A percentile compares a stretch with the other conserved stretches of the same genome.
Conservation (phyloP, 2,113 vertebrate species). For the Sylvilagus bachmani region DNA sequence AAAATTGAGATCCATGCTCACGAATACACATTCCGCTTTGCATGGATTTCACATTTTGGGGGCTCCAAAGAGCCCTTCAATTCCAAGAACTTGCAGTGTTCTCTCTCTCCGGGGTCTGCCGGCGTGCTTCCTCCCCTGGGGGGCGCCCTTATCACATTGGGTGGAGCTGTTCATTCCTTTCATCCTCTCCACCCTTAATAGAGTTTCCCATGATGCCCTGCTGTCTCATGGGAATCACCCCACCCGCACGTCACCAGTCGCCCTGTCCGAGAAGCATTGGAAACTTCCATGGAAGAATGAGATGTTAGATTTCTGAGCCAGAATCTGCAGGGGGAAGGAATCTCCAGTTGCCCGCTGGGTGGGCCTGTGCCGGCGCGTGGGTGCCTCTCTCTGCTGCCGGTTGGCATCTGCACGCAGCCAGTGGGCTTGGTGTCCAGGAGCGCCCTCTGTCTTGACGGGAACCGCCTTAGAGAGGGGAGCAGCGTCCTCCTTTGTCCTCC, state of each 20-base stretch:
- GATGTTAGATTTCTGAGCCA: neutral
- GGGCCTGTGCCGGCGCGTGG: neutral
- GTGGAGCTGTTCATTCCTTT: neutral
- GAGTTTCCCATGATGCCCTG: neutral
- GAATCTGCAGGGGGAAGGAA: neutral
- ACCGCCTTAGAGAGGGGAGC: neutral
- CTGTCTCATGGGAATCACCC: neutral
- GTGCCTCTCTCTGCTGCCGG: neutral
- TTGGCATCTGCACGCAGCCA: neutral
- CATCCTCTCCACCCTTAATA: accelerated
- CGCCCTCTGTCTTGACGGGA: neutral
- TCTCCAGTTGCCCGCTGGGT: neutral
- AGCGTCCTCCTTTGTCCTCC: neutral
- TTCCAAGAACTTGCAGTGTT: neutral
- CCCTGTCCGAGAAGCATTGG: neutral
- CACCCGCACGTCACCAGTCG: neutral
- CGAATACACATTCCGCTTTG: too few species aligned
- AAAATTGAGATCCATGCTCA: too few species aligned
- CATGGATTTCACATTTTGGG: too few species aligned
- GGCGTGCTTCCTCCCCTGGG: neutral
- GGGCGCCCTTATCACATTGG: neutral
- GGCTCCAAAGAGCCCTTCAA: too few species aligned
- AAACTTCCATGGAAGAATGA: neutral
- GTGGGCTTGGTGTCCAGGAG: neutral
- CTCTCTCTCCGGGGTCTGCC: neutral